These are phyloP conservation scores for Anodontia alba DNA, from an alignment of 2,888 invertebrate genomes.

Conservation along the genomic window DNA sequence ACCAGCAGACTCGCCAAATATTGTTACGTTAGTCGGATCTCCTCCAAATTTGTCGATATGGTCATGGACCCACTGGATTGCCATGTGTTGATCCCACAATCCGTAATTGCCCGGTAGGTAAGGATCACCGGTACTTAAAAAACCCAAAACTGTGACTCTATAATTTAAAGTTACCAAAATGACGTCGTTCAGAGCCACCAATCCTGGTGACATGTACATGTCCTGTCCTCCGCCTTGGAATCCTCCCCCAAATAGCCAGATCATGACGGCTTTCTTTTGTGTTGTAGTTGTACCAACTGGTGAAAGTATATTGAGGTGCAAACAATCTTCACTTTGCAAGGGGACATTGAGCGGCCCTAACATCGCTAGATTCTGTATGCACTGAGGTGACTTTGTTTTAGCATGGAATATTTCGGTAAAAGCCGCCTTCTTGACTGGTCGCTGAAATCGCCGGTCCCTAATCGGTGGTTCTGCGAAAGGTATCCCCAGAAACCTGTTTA, in stretches of 20 bases:
- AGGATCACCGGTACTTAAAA: constrained; percentile 26
- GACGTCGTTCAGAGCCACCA: constrained; percentile 22
- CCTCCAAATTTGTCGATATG: not conserved
- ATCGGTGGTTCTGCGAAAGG: constrained; percentile 32
- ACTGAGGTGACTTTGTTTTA: not conserved
- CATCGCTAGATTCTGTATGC: not conserved
- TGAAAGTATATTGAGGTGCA: constrained; percentile 29
- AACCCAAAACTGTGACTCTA: constrained; percentile 26
- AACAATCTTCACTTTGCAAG: constrained; percentile 28
- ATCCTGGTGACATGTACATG: not conserved
- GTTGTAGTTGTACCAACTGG: not conserved
- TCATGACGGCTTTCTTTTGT: constrained; percentile 17
- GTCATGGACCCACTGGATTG: not conserved
- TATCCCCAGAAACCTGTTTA: constrained; percentile 23
- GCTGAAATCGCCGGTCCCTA: constrained; percentile 21
- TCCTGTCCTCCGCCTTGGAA: constrained; percentile 6
- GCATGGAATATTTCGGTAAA: constrained; percentile 21
- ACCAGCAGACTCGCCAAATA: not conserved
- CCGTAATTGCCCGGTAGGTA: not conserved
- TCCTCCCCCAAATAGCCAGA: constrained; percentile 30
- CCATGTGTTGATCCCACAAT: not conserved
- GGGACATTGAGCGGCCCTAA: too few species aligned
- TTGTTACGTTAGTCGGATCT: not conserved
- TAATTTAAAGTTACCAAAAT: constrained; percentile 34
- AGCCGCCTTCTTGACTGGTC: constrained; percentile 23